A percentile compares a stretch with the other conserved stretches of the same genome.
Evolutionary conservation across 1,140 invertebrate genomes (phyloP).

Genomic region (Bicyclus anynana): DNA sequence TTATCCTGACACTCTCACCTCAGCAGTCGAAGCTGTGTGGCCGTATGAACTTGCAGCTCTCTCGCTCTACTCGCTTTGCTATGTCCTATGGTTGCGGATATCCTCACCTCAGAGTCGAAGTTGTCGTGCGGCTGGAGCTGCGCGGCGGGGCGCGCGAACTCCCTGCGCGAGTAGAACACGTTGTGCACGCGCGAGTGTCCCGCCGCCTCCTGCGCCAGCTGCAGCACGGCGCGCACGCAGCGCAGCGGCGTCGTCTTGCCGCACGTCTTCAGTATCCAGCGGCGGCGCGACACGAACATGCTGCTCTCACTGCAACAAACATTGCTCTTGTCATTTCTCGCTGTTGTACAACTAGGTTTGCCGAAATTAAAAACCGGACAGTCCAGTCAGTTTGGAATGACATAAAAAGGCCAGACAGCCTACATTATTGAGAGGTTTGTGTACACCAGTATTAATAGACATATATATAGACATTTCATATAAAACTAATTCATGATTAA

Average conservation of each 20-base stretch:
- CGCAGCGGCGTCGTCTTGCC: conserved; percentile 97
- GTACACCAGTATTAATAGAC: too few relatives aligned
- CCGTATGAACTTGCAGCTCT: too few relatives aligned
- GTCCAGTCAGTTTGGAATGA: too few relatives aligned
- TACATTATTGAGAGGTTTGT: too few relatives aligned
- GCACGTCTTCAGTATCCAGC: conserved; percentile 99
- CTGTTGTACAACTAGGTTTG: too few relatives aligned
- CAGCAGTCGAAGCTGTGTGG: too few relatives aligned
- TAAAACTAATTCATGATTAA: too few relatives aligned
- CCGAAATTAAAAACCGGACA: too few relatives aligned
- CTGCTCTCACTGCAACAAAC: conserved; percentile 92
- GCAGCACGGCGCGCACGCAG: conserved; percentile 90
- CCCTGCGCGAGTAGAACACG: conserved; percentile 97
- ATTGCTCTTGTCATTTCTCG: background rate
- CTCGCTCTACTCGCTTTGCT: too few relatives aligned
- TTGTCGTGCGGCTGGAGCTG: conserved; percentile 91
- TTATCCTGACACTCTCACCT: too few relatives aligned
- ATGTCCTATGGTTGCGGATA: background rate
- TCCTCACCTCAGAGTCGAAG: conserved; percentile 90
- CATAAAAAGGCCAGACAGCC: too few relatives aligned
- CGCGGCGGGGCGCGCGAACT: conserved; percentile 94
- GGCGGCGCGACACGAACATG: conserved; percentile 96
- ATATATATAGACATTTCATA: too few relatives aligned
- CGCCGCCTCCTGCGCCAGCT: conserved; percentile 90
- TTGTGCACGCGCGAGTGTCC: conserved; percentile 90